Evolutionary conservation across 1,140 invertebrate species (phyloP), one percentile per base, ranked within the genome.

Genomic region (Phenacoccus solenopsis): DNA sequence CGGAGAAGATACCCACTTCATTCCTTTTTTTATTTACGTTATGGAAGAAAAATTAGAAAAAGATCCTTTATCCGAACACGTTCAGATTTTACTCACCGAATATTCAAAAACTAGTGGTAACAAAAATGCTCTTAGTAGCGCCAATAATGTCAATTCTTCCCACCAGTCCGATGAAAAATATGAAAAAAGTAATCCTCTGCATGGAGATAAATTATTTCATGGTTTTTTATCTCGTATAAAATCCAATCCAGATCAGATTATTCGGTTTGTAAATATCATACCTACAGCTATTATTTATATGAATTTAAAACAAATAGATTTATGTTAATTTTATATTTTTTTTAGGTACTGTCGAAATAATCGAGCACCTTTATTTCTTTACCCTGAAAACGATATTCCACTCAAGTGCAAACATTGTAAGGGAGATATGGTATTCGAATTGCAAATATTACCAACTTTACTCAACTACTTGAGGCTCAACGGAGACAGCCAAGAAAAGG

Each of bases 181-280:
- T 77, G 92, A 94, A 73, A 90, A 90, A 74, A 82, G 83, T 9
- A 75, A 84, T 35, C 89, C 91, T 0, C 81, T 84, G 9, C 91
- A 93, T 77, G 91, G 90, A 0, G 91, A 94, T 77, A 82, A 85
- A 72, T 82, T 89, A 76, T 91, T 92, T 75, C 87, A 94, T 78
- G 84, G 88, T 72, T 93, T 94, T 74, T 74, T 88, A 0, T 85
- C 85, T 28, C 84, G 84, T 70, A 82, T 93, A 56, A 84, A 88
- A 67, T 78, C 82, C n/a, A 89, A 89, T 82, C 89, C 90, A 27
- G 85, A 87, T 28, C 92, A 94, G 77, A 83, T 93, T 73, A 78
- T 94, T 56, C 87, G 91, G 90, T 90, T 75, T 72, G 69, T 5
- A 32, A 32, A 28, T 68, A 67, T 72, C 10, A 64, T 70, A 32